These are phyloP conservation scores for Cyanoderma ruficeps DNA, from an alignment of 2,113 vertebrate species.

Conservation along the genomic window DNA sequence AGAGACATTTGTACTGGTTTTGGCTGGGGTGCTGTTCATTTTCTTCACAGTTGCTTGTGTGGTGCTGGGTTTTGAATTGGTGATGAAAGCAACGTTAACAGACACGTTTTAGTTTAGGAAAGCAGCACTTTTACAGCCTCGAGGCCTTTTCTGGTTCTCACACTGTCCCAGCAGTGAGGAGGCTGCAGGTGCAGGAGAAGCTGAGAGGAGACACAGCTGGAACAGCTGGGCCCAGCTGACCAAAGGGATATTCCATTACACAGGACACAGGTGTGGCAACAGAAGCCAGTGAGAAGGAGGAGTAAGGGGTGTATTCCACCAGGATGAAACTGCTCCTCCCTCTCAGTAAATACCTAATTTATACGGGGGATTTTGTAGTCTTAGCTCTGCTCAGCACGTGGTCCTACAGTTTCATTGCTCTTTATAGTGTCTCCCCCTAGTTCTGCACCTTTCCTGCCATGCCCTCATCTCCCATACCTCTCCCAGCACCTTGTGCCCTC, in stretches of 20 bases:
- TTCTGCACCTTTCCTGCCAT: neutral
- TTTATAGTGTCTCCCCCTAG: too few relatives aligned
- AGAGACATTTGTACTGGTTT: neutral
- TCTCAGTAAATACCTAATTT: neutral
- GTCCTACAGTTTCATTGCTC: neutral
- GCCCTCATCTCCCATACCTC: neutral
- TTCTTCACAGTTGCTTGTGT: neutral
- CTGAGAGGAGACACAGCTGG: neutral
- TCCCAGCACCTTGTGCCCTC: too few relatives aligned
- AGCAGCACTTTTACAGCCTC: rapidly evolving
- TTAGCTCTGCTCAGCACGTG: rapidly evolving
- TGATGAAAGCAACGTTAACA: neutral
- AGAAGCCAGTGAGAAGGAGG: neutral
- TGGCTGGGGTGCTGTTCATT: neutral
- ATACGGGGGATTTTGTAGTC: neutral
- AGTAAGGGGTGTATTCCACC: rapidly evolving
- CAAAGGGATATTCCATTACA: neutral
- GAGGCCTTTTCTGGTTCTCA: neutral
- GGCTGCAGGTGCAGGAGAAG: neutral
- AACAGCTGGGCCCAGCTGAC: neutral
- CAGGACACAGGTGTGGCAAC: rapidly evolving
- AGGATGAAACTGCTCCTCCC: neutral
- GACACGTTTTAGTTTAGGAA: rapidly evolving
- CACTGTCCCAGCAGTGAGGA: rapidly evolving
- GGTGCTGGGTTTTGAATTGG: neutral